A percentile compares a stretch with the other conserved stretches of the same genome.
Conservation (phyloP, 2,113 vertebrate species). For the Hirundichthys speculiger region DNA sequence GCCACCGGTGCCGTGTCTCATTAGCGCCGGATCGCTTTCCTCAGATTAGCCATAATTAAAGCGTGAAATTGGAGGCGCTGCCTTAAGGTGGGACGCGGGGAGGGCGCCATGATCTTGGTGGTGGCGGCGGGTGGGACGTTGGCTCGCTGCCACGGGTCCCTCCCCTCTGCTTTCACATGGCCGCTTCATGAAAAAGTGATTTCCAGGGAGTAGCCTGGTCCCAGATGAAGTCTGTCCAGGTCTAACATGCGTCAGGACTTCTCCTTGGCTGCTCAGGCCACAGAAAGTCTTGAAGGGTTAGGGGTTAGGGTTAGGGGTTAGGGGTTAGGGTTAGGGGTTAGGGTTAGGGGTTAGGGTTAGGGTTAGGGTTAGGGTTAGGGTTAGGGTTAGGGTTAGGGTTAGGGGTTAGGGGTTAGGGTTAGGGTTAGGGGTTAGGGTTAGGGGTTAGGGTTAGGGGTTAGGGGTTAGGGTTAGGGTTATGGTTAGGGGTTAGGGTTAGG, state of each 20-base stretch:
- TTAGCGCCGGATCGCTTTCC: constrained; percentile 87
- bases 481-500: no score
- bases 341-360: no score
- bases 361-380: no score
- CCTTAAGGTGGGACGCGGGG: constrained; percentile 84
- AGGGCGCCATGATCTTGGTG: constrained; percentile 58
- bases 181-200: constrained; percentile 34
- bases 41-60: constrained; percentile 94
- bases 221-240: constrained; percentile 5
- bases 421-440: no score
- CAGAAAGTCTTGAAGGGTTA: no score
- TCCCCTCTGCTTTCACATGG: constrained; percentile 32
- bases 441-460: no score
- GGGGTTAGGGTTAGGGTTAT: no score
- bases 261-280: no score
- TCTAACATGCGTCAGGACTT: background rate
- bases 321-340: no score
- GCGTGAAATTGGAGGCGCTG: constrained; percentile 91
- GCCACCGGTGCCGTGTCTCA: constrained; percentile 73
- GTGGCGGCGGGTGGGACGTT: constrained; percentile 32
- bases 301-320: no score
- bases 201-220: constrained; percentile 24
- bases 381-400: no score
- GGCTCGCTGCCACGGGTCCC: constrained; percentile 57
- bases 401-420: no score